Percentiles rank a stretch among this genome's conserved stretches.
phyloP scores from a whole-genome alignment of 2,888 invertebrate species.

The Tachystola acroxantha region DNA sequence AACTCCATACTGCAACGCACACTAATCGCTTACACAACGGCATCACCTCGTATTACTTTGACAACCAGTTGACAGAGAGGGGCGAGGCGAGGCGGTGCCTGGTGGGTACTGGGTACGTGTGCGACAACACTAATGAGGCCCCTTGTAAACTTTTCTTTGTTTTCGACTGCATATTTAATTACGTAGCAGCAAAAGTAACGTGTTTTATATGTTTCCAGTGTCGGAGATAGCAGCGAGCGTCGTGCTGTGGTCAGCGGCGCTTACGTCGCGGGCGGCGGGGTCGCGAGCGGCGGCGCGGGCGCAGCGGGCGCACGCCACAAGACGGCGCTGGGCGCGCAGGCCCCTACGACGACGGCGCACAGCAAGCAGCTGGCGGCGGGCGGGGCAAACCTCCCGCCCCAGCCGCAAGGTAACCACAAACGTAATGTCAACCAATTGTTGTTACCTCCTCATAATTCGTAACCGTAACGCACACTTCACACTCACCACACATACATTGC shows the following conservation, averaged over 20 bases:
- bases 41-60: too few species aligned
- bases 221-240: slow-evolving; percentile 70
- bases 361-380: slow-evolving; percentile 89
- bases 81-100: too few species aligned
- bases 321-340: slow-evolving; percentile 65
- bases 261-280: slow-evolving; percentile 37
- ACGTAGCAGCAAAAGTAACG: too few species aligned
- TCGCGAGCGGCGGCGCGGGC: slow-evolving; percentile 55
- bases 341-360: slow-evolving; percentile 86
- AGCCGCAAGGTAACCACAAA: slow-evolving; percentile 79
- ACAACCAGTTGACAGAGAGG: too few species aligned
- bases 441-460: slow-evolving; percentile 55
- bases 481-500: too few species aligned
- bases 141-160: too few species aligned
- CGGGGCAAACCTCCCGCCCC: slow-evolving; percentile 83
- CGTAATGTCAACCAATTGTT: slow-evolving; percentile 66
- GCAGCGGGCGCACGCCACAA: slow-evolving; percentile 68
- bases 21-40: too few species aligned
- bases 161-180: too few species aligned
- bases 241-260: slow-evolving; percentile 25
- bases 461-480: too few species aligned
- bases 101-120: too few species aligned
- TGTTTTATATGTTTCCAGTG: slow-evolving; percentile 32
- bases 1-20: too few species aligned
- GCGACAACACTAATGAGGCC: too few species aligned